Percentiles rank a stretch among this genome's conserved stretches.
These are phyloP conservation scores for Helogale parvula DNA, from an alignment of 2,113 vertebrate species.

Conservation along the genomic window DNA sequence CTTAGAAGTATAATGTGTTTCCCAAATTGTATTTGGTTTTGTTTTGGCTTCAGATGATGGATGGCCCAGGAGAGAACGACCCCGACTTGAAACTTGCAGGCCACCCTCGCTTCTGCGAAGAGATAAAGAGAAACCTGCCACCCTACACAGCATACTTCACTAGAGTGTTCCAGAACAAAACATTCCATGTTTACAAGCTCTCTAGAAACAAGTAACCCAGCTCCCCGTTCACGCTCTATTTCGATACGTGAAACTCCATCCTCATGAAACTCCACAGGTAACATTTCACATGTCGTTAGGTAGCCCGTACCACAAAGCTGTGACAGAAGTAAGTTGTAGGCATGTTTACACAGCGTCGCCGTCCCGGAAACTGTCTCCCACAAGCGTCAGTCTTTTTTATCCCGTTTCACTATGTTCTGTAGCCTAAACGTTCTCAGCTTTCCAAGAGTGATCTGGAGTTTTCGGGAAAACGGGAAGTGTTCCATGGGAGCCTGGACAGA, in stretches of 20 bases:
- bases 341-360: slow-evolving; percentile 68
- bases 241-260: not conserved
- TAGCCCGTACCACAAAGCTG: not conserved
- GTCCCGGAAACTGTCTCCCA: slow-evolving; percentile 32
- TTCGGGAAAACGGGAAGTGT: not conserved
- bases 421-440: not conserved
- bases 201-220: slow-evolving; percentile 79
- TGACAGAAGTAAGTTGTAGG: not conserved
- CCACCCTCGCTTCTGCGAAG: slow-evolving; percentile 96
- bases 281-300: not conserved
- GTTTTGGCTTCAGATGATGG: slow-evolving; percentile 91
- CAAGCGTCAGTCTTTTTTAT: not conserved
- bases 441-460: not conserved
- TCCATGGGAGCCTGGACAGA: not conserved
- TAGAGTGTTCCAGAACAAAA: slow-evolving; percentile 96
- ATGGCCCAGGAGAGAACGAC: slow-evolving; percentile 93
- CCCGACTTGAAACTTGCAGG: slow-evolving; percentile 88
- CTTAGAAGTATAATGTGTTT: not conserved
- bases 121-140: slow-evolving; percentile 89
- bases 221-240: not conserved
- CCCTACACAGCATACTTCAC: slow-evolving; percentile 89
- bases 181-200: slow-evolving; percentile 95
- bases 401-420: not conserved
- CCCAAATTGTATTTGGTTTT: not conserved
- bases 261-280: not conserved